Evolutionary conservation across 2,113 vertebrate species (phyloP), one percentile per base, ranked within the genome.

Genomic region (Taurulus bubalis): DNA sequence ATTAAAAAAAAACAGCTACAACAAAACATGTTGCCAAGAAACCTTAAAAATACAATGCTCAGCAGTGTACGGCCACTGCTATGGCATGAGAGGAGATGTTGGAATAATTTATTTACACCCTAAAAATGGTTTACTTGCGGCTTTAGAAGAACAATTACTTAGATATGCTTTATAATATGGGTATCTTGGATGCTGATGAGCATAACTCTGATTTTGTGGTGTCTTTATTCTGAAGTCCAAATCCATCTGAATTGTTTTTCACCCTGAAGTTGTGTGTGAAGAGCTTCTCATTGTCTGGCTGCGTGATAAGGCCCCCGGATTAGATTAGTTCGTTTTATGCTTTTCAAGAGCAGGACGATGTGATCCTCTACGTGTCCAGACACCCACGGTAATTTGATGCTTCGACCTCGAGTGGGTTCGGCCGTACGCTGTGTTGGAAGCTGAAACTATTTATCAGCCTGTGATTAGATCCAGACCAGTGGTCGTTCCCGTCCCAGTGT

Each of bases 271-370:
- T 74, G 10, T 71, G 42, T 62, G 30, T 77, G 38, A 16, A 67
- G 38, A 40, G 49, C 49, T 69, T 80, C 80, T 71, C 64, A 71
- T 72, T 40, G 64, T 71, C 36, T 0, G 51, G 28, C 68, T 74
- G 75, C 64, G 26, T 70, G 71, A 71, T 30, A 7, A 58, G 64
- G 20, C 42, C 42, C 38, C 28, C 42, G 62, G 67, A 90, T 85
- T 74, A 66, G 53, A 86, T 82, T 62, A 30, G 58, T 58, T 75
- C 68, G 75, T 56, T 88, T 77, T 70, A 83, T 85, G 62, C 76
- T 79, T 72, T 71, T 73, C 22, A 45, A 74, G 36, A 32, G 8
- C 20, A 28, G 11, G 16, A 28, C 24, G 63, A 53, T 59, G 56
- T 55, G 14, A 75, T 69, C 60, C 49, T 75, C 72, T 71, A n/a